Percentiles rank a stretch among this genome's conserved stretches.
These are phyloP conservation scores for Orthonychiurus folsomi DNA, from an alignment of 2,888 invertebrate genomes.

Conservation along the genomic window DNA sequence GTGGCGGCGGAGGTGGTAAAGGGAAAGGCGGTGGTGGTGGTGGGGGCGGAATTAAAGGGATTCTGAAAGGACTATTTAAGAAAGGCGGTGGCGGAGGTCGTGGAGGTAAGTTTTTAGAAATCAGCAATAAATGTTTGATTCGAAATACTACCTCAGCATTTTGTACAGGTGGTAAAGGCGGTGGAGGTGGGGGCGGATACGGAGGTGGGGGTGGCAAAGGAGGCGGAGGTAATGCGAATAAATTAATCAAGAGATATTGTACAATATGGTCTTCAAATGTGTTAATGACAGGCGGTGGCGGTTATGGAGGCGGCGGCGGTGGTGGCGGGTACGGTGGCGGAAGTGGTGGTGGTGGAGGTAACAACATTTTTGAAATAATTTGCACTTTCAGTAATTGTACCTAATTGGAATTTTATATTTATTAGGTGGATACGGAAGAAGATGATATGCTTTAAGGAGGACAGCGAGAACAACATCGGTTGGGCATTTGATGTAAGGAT, in stretches of 20 bases:
- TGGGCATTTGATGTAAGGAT: too few relatives aligned
- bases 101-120: background rate
- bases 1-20: background rate
- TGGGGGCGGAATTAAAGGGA: background rate
- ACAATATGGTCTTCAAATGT: too few relatives aligned
- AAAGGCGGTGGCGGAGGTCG: background rate
- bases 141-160: too few relatives aligned
- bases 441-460: too few relatives aligned
- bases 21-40: slow-evolving; percentile 4
- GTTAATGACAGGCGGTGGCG: background rate
- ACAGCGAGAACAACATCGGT: too few relatives aligned
- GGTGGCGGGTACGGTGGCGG: too few relatives aligned
- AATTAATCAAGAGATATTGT: background rate
- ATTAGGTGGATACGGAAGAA: too few relatives aligned
- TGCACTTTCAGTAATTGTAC: too few relatives aligned
- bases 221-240: too few relatives aligned
- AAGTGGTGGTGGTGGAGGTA: too few relatives aligned
- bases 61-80: background rate
- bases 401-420: too few relatives aligned
- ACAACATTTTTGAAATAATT: too few relatives aligned
- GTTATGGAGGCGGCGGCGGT: background rate
- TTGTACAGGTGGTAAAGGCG: slow-evolving; percentile 1
- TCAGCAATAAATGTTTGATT: background rate
- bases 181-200: slow-evolving; percentile 5
- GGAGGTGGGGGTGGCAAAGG: background rate